Conservation (phyloP, 2,888 invertebrate species). For the Harpalus rubripes region DNA sequence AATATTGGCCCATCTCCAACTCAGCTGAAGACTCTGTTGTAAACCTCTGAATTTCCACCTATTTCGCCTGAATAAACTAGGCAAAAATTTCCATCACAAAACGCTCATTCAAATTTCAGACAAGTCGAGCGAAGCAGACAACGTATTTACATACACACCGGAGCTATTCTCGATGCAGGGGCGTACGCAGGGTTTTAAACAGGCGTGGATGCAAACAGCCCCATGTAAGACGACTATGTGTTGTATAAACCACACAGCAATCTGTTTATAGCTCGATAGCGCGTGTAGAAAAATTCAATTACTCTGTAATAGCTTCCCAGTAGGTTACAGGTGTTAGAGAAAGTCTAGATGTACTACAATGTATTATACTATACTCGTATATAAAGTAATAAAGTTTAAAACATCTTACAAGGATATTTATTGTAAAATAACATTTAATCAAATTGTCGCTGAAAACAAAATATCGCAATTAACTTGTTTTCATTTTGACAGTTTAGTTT, state of each 20-base stretch:
- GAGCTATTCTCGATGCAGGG: neutral
- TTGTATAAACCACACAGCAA: neutral
- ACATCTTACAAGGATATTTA: too few species aligned
- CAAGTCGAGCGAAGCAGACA: neutral
- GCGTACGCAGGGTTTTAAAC: neutral
- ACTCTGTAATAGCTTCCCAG: constrained; percentile 48
- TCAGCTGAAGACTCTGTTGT: too few species aligned
- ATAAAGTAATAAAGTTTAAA: too few species aligned
- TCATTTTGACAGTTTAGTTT: too few species aligned
- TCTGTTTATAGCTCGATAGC: constrained; percentile 50
- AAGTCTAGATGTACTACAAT: neutral
- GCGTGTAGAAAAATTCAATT: constrained; percentile 52
- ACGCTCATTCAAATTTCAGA: constrained; percentile 5
- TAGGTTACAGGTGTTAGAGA: neutral
- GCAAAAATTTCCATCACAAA: constrained; percentile 2
- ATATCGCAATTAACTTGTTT: too few species aligned
- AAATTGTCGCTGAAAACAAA: too few species aligned
- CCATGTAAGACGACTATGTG: too few species aligned
- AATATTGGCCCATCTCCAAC: too few species aligned
- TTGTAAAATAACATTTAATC: too few species aligned
- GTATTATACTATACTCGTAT: neutral
- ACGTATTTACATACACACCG: neutral
- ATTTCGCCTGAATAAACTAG: neutral
- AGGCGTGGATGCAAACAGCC: neutral
- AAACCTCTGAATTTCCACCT: too few species aligned